Base-by-base conservation (phyloP, 2,888 invertebrate species). In the Nymphalis polychloros region DNA sequence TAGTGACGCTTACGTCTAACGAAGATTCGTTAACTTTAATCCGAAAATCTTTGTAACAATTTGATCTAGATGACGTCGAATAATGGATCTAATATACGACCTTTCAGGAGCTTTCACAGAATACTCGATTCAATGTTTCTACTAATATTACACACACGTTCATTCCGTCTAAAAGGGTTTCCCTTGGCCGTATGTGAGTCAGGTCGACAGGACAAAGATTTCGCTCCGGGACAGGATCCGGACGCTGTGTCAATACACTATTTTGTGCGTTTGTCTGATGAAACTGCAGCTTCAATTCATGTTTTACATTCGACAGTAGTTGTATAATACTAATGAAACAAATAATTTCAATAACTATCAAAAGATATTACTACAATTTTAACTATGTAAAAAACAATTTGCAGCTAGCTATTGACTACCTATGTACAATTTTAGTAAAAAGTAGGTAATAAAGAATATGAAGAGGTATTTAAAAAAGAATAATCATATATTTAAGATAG, bases 171-270 rank as follows among this genome's bases (percentile, higher is more conserved):
- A 62, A 63, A 61, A 63, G 52, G 53, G 63, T 47, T 59, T 69
- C n/a, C 55, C 19, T 52, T 23, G 52, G 1, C 49, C 60, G n/a
- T 53, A 27, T 70, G 63, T 68, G 66, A 68, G 68, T 52, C 55
- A 61, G 66, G 66, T 72, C 67, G 71, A 71, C 73, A 61, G 35
- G 62, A 59, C 68, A 70, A 67, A 72, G 69, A 73, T 68, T 68
- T 59, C 46, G 66, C 68, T 61, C 67, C 52, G 63, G 66, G 72
- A 61, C 68, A 67, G 68, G 68, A 57, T 59, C 72, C 57, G 68
- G 59, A 70, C 67, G 64, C 64, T 70, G 68, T 73, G 73, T 73
- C 73, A 73, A 73, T 71, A 71, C 68, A 68, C 59, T 67, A 69
- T 67, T 73, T 68, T 72, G 70, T 67, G 59, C 68, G 68, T 62